These are phyloP conservation scores for Montipora capricornis DNA, from an alignment of 64 coral and sea anemone species.

Conservation along the genomic window DNA sequence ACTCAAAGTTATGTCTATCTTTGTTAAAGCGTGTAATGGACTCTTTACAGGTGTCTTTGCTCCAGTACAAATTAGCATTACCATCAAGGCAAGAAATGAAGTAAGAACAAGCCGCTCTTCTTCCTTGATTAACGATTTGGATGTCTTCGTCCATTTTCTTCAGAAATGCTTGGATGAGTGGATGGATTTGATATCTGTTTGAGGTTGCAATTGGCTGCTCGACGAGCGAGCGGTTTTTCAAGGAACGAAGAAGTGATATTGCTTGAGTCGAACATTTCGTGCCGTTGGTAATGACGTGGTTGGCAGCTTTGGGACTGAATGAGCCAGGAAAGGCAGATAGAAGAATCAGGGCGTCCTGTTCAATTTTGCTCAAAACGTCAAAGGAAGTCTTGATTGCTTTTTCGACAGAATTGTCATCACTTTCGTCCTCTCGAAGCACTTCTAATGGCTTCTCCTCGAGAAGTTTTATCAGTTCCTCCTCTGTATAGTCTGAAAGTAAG, in stretches of 20 bases:
- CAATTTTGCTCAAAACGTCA: neutral
- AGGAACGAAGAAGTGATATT: neutral
- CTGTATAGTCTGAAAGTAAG: constrained; percentile 32
- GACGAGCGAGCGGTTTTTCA: constrained; percentile 41
- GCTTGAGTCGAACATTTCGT: neutral
- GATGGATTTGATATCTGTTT: constrained; percentile 45
- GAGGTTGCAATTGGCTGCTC: neutral
- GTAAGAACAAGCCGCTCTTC: neutral
- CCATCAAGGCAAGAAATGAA: constrained; percentile 5
- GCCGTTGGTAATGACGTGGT: neutral
- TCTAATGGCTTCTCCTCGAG: constrained; percentile 22
- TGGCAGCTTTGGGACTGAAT: constrained; percentile 7
- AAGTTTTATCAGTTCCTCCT: neutral
- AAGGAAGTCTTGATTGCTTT: constrained; percentile 57
- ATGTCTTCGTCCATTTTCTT: constrained; percentile 11
- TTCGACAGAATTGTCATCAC: constrained; percentile 20
- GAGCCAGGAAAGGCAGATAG: constrained; percentile 7
- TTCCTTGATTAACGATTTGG: neutral
- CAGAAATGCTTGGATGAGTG: constrained; percentile 38
- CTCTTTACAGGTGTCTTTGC: constrained; percentile 42
- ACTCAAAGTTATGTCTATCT: constrained; percentile 60
- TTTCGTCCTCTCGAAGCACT: constrained; percentile 9
- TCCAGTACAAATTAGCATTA: neutral
- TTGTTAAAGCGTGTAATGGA: constrained; percentile 39
- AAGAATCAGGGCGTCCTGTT: constrained; percentile 13